Evolutionary conservation across 2,113 vertebrate genomes (phyloP).

Genomic region (Mus pahari): DNA sequence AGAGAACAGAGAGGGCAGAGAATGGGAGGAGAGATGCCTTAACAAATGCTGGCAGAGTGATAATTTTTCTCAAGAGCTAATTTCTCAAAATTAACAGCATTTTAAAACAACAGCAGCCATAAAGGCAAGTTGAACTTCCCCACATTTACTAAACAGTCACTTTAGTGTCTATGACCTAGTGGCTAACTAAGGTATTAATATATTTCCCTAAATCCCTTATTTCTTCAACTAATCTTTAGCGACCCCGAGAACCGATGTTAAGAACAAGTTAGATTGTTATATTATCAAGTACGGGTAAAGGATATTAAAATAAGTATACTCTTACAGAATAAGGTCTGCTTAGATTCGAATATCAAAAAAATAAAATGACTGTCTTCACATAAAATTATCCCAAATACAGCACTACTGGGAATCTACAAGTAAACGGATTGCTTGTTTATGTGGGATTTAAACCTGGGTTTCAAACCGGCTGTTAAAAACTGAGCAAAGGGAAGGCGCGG

Average conservation of each 20-base stretch:
- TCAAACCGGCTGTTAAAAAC: not conserved
- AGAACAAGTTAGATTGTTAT: not conserved
- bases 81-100: conserved; percentile 18
- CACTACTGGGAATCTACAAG: not conserved
- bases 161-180: conserved; percentile 2
- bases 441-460: not conserved
- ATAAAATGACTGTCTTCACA: not conserved
- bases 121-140: not conserved
- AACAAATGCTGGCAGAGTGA: not conserved
- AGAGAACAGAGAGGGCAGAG: too few relatives aligned
- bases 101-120: conserved; percentile 11
- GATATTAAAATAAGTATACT: not conserved
- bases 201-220: not conserved
- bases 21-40: not conserved
- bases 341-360: not conserved
- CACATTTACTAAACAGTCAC: not conserved
- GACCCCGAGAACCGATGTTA: not conserved
- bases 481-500: not conserved
- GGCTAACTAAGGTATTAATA: not conserved
- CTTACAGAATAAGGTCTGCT: not conserved
- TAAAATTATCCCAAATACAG: not conserved
- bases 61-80: not conserved
- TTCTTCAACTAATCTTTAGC: not conserved
- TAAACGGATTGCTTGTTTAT: not conserved
- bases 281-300: not conserved